phyloP scores from a whole-genome alignment of 2,888 invertebrate genomes.

The Tetranychus piercei region DNA sequence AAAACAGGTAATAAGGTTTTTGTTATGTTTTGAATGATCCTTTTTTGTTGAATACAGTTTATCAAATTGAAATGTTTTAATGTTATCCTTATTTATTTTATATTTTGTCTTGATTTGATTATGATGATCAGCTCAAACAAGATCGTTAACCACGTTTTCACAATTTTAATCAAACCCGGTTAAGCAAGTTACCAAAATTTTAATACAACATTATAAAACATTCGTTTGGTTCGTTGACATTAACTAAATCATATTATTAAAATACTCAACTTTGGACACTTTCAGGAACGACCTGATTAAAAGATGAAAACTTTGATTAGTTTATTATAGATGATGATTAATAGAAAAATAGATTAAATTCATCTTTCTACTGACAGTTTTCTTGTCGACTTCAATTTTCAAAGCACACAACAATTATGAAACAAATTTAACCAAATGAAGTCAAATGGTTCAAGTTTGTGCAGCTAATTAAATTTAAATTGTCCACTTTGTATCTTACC shows the following conservation, averaged over 20 bases:
- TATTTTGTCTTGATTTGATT: too few species aligned
- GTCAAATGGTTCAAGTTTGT: not conserved
- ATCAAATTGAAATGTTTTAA: not conserved
- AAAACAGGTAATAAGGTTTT: too few species aligned
- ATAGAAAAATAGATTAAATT: too few species aligned
- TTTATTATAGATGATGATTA: too few species aligned
- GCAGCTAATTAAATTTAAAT: too few species aligned
- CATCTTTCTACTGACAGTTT: too few species aligned
- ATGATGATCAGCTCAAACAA: too few species aligned
- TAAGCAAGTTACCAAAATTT: not conserved
- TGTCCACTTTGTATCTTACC: too few species aligned
- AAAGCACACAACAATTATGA: not conserved
- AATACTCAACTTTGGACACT: not conserved
- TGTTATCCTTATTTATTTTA: too few species aligned
- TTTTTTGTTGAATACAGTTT: too few species aligned
- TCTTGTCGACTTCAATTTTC: too few species aligned
- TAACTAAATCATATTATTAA: not conserved
- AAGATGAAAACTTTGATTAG: not conserved
- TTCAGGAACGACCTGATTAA: not conserved
- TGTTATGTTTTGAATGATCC: too few species aligned
- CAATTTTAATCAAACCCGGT: not conserved
- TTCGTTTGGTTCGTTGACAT: not conserved
- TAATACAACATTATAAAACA: not conserved
- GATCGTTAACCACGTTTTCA: not conserved
- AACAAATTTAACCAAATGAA: not conserved